phyloP scores from a whole-genome alignment of 2,888 invertebrate genomes.

The Melinopterus prodromus region DNA sequence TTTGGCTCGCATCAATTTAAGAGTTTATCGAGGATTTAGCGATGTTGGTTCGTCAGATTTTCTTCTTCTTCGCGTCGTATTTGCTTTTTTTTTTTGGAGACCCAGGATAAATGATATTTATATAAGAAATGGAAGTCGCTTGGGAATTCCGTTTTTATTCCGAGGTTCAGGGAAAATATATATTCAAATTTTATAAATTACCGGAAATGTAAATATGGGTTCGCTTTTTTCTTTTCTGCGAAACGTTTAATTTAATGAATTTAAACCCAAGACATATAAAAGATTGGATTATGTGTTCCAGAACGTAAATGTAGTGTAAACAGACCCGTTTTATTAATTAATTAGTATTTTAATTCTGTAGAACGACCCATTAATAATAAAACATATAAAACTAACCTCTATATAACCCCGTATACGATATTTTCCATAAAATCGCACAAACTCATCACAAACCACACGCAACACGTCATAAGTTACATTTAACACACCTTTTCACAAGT shows the following conservation, averaged over 20 bases:
- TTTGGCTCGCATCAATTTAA: background rate
- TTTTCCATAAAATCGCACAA: no score
- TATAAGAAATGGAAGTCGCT: background rate
- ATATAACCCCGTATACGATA: no score
- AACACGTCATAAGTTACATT: no score
- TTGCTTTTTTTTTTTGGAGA: background rate
- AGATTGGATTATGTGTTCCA: no score
- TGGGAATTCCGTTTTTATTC: background rate
- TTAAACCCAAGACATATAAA: background rate
- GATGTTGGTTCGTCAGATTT: background rate
- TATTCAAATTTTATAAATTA: background rate
- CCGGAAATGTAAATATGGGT: background rate
- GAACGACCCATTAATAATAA: no score
- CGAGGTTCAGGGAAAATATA: background rate
- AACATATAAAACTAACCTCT: no score
- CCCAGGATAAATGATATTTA: background rate
- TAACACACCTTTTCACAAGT: no score
- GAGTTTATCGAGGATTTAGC: background rate
- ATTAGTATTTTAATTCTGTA: no score
- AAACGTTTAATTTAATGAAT: slow-evolving; percentile 8
- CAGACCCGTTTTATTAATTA: background rate
- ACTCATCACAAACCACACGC: no score
- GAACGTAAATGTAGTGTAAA: background rate
- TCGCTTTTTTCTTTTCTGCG: background rate
- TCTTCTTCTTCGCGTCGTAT: background rate